Evolutionary conservation across 2,797 vertebrate species (phyloP), one percentile per base, ranked within the genome.

Genomic region (Pseudomugil gertrudae): DNA sequence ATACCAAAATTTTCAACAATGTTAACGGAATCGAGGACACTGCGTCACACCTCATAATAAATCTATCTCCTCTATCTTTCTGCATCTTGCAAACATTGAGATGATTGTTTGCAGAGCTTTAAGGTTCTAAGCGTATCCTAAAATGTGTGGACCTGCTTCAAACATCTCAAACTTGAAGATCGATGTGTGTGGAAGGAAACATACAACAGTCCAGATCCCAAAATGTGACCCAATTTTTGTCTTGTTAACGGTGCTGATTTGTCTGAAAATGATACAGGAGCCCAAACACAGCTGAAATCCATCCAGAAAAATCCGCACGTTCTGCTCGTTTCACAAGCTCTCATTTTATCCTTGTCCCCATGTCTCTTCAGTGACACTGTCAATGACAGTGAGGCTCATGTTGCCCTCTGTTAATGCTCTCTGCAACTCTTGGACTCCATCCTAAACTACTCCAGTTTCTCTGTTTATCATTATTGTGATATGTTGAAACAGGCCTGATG

Each of bases 401-500:
- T 85, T 90, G 80, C 89, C 85, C 88, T 90, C 78, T 84, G 88
- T 79, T 86, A 81, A 89, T 76, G 72, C 76, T 77, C 72, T 17
- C 81, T 69, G 82, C 84, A 68, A 70, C 76, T 86, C 84, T 90
- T 90, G 89, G 91, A 90, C 27, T 17, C 48, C 62, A 35, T 90
- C 87, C 90, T 85, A 85, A 84, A 86, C 76, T 77, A 86, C 80
- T 91, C 84, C 81, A 77, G 54, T 90, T 88, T 81, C 91, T 76
- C 84, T 92, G 89, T 91, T 91, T 89, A 84, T 83, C 84, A 78
- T 88, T 84, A 85, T 90, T 88, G 83, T 85, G 87, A 88, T 90
- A 81, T 90, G 90, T 90, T 92, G 92, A 91, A 91, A 92, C 90
- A 91, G 89, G 76, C 86, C 30, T 74, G 85, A 86, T 90, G 87